Evolutionary conservation across 2,797 vertebrate genomes (phyloP).

Genomic region (Sebastes itinus): DNA sequence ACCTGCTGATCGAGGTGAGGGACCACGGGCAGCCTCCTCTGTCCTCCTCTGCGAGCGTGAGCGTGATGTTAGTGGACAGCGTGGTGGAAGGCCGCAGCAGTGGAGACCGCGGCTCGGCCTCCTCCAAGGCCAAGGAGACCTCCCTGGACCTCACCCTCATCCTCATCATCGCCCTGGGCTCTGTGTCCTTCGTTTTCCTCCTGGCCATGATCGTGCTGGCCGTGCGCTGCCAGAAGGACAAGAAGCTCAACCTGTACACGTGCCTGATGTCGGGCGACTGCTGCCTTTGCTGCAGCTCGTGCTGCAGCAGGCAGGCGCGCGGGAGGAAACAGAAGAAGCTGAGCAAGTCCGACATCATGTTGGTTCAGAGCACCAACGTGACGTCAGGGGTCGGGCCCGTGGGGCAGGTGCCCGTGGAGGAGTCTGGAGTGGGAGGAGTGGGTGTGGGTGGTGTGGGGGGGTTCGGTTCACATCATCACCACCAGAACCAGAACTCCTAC

Average conservation of each 20-base stretch:
- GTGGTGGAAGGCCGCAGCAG: constrained; percentile 83
- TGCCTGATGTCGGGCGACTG: constrained; percentile 93
- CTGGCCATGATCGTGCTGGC: constrained; percentile 97
- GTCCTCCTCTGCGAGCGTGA: constrained; percentile 92
- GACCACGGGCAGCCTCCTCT: constrained; percentile 97
- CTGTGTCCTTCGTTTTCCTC: constrained; percentile 95
- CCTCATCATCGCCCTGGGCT: constrained; percentile 96
- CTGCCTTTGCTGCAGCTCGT: constrained; percentile 89
- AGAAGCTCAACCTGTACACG: constrained; percentile 94
- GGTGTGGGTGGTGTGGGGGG: constrained; percentile 61
- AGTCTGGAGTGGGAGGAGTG: constrained; percentile 83
- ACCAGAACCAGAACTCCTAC: constrained; percentile 96
- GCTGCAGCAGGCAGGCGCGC: constrained; percentile 90
- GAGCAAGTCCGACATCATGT: constrained; percentile 99
- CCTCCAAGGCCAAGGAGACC: constrained; percentile 85
- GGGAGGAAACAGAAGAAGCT: constrained; percentile 94
- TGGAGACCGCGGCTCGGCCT: constrained; percentile 82
- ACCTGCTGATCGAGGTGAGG: constrained; percentile 94
- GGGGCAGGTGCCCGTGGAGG: constrained; percentile 89
- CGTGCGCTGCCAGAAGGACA: constrained; percentile 97
- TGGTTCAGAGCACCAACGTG: constrained; percentile 94
- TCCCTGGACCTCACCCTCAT: constrained; percentile 96
- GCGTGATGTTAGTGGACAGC: constrained; percentile 92
- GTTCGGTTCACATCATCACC: constrained; percentile 91
- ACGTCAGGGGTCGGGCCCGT: constrained; percentile 80